Percentiles rank a stretch among this genome's conserved stretches.
Evolutionary conservation across 2,888 invertebrate species (phyloP).

Genomic region (Drosophila cognata): DNA sequence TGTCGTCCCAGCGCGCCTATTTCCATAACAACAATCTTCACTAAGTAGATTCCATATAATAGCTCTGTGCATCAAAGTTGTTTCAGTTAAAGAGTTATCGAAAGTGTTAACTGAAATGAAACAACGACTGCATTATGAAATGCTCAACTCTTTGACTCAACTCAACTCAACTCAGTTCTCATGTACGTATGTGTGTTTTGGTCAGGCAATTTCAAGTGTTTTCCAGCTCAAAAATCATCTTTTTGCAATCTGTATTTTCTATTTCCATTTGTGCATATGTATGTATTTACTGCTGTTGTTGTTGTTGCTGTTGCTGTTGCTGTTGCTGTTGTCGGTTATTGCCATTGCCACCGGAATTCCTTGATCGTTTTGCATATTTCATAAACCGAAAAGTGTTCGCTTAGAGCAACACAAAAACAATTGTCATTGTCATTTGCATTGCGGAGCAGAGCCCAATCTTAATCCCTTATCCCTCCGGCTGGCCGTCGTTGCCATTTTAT

Average conservation of each 20-base stretch:
- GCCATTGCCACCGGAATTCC: slow-evolving; percentile 63
- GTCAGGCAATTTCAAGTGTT: slow-evolving; percentile 18
- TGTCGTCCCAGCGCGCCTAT: slow-evolving; percentile 3
- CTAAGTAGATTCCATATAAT: not conserved
- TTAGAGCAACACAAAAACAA: slow-evolving; percentile 54
- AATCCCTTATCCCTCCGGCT: slow-evolving; percentile 22
- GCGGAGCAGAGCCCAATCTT: slow-evolving; percentile 23
- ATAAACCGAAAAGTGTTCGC: slow-evolving; percentile 61
- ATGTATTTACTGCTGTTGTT: slow-evolving; percentile 2
- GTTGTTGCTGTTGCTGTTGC: slow-evolving; percentile 2
- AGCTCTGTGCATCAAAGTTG: not conserved
- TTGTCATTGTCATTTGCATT: slow-evolving; percentile 40
- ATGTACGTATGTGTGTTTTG: not conserved
- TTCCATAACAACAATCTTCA: slow-evolving; percentile 6
- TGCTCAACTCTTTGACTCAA: slow-evolving; percentile 21
- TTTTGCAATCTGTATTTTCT: slow-evolving; percentile 27
- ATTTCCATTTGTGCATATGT: not conserved
- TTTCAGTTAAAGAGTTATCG: not conserved
- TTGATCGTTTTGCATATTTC: slow-evolving; percentile 72
- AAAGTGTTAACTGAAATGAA: slow-evolving; percentile 5
- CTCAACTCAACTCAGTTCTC: not conserved
- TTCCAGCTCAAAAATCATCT: slow-evolving; percentile 44
- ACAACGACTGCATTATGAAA: not conserved
- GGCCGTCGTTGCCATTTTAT: slow-evolving; percentile 40
- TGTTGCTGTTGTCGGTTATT: slow-evolving; percentile 15